A percentile compares a stretch with the other conserved stretches of the same genome.
Evolutionary conservation across 2,797 vertebrate genomes (phyloP).

Genomic region (Jordanella pulchra): DNA sequence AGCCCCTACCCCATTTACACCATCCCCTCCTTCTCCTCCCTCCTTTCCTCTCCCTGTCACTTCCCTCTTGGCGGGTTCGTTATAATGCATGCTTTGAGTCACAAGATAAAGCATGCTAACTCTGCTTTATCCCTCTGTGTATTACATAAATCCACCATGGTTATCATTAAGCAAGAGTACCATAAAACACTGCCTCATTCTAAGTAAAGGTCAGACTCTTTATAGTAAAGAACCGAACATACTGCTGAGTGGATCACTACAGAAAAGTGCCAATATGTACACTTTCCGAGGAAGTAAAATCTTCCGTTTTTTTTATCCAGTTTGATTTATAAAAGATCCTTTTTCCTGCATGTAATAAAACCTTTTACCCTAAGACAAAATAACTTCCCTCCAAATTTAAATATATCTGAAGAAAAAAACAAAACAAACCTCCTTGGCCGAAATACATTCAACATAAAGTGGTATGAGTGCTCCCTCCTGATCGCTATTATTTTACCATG

Average conservation of each 20-base stretch:
- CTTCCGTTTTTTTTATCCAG: background rate
- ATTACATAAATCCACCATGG: conserved; percentile 65
- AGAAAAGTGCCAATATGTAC: background rate
- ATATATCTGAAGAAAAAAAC: background rate
- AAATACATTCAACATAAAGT: background rate
- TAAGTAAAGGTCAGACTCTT: conserved; percentile 51
- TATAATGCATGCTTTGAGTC: conserved; percentile 46
- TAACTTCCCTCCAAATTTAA: background rate
- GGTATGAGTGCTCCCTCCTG: background rate
- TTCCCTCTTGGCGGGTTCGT: conserved; percentile 41
- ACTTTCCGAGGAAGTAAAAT: background rate
- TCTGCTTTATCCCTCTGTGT: conserved; percentile 57
- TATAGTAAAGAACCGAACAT: conserved; percentile 20
- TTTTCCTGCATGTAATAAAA: background rate
- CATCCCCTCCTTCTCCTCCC: background rate
- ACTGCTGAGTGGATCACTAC: conserved; percentile 7
- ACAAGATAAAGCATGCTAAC: conserved; percentile 58
- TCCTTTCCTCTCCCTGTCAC: conserved; percentile 34
- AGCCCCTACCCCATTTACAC: background rate
- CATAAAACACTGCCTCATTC: conserved; percentile 48
- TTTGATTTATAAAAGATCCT: background rate
- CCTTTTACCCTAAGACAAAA: background rate
- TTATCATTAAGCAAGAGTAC: conserved; percentile 58
- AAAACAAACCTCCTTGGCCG: background rate
- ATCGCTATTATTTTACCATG: background rate